These are phyloP conservation scores for Gracilinanus agilis DNA, from an alignment of 2,113 vertebrate genomes.

Conservation along the genomic window DNA sequence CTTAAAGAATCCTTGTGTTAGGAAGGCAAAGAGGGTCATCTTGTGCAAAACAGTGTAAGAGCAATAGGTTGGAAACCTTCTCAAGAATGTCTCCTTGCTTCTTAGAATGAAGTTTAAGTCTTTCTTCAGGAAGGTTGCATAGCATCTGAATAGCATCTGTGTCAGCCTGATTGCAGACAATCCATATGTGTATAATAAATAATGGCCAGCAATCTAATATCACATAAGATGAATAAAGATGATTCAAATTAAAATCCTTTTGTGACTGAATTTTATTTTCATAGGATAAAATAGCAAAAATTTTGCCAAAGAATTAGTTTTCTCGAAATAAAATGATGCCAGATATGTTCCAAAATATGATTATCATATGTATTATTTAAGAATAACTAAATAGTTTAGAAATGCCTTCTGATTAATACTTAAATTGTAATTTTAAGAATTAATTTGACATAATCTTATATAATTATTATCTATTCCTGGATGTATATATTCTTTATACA, in stretches of 20 bases:
- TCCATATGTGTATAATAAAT: background rate
- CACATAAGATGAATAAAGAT: conserved; percentile 18
- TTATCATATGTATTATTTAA: conserved; percentile 32
- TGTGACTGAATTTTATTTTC: background rate
- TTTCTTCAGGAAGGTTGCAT: background rate
- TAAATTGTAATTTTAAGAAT: conserved; percentile 21
- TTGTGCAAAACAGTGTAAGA: background rate
- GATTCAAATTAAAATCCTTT: conserved; percentile 17
- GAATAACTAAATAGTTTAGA: conserved; percentile 46
- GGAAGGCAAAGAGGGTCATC: background rate
- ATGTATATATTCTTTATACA: conserved; percentile 52
- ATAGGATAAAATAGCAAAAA: background rate
- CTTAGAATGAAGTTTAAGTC: background rate
- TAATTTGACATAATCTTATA: conserved; percentile 8
- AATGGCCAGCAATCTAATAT: background rate
- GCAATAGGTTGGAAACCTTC: background rate
- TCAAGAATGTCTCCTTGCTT: background rate
- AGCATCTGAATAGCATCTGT: background rate
- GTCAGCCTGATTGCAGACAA: background rate
- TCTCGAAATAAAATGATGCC: conserved; percentile 33
- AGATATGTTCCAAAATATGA: conserved; percentile 7
- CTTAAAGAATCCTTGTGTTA: background rate
- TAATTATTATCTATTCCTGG: conserved; percentile 45
- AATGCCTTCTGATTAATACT: conserved; percentile 42
- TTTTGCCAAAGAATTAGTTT: conserved; percentile 14